These are phyloP conservation scores for Trididemnum miniatum DNA, from an alignment of 23 tunicate species.

Conservation along the genomic window DNA sequence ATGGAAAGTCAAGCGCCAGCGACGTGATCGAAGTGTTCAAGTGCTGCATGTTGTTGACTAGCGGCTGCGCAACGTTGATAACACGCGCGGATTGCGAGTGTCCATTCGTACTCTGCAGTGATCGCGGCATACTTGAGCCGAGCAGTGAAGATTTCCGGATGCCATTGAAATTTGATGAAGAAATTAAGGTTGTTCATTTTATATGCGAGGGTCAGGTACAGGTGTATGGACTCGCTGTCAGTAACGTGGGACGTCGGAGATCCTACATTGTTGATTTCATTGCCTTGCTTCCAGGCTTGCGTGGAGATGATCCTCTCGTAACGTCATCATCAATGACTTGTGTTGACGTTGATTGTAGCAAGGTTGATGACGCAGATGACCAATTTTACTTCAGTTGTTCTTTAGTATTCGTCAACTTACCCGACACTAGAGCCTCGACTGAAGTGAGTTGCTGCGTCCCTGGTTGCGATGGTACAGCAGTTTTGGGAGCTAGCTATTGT, in stretches of 20 bases:
- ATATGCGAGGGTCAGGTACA: neutral
- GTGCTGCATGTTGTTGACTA: neutral
- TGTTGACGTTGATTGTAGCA: constrained; percentile 16
- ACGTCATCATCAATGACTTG: neutral
- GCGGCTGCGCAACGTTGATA: neutral
- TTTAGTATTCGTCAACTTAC: constrained; percentile 10
- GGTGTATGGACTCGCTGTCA: neutral
- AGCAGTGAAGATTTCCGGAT: neutral
- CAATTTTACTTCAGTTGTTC: constrained; percentile 23
- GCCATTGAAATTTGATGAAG: neutral
- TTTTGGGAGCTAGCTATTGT: constrained; percentile 27
- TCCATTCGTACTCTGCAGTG: neutral
- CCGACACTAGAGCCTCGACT: neutral
- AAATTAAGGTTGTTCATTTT: constrained; percentile 1
- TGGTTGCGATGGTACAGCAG: neutral
- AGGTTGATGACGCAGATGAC: neutral
- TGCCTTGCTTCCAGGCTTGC: constrained; percentile 2
- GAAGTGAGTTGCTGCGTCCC: neutral
- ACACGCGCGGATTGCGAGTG: neutral
- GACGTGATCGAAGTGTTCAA: neutral
- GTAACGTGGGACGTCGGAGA: too few relatives aligned
- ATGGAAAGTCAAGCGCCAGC: neutral
- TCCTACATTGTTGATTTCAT: neutral
- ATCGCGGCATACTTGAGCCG: neutral
- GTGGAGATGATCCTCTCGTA: neutral